Conservation (phyloP, 2,797 vertebrate genomes). For the Propithecus perrieri region DNA sequence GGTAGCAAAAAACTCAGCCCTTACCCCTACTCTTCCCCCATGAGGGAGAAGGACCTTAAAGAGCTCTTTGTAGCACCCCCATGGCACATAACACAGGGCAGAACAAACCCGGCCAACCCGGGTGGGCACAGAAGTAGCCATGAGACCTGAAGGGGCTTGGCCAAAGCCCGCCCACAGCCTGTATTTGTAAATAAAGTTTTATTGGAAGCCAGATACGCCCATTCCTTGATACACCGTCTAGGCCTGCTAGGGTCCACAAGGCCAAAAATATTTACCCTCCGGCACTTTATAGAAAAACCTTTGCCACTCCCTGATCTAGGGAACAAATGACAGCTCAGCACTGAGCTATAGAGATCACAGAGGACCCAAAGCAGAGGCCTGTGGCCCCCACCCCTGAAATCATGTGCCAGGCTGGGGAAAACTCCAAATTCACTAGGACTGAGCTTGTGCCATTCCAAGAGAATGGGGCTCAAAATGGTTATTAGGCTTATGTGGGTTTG, state of each 20-base stretch:
- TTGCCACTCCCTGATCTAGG: not conserved
- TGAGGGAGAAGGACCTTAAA: not conserved
- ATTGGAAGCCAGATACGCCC: not conserved
- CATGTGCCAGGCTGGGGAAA: not conserved
- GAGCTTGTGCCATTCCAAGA: not conserved
- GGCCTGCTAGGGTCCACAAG: not conserved
- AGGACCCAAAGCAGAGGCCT: not conserved
- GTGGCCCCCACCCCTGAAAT: not conserved
- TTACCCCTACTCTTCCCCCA: not conserved
- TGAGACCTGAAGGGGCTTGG: not conserved
- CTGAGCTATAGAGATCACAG: not conserved
- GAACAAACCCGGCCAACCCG: not conserved
- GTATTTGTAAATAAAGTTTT: not conserved
- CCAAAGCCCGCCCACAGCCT: not conserved
- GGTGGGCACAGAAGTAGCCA: not conserved
- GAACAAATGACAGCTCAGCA: not conserved
- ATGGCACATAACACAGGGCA: not conserved
- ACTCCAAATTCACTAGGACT: not conserved
- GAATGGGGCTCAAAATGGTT: not conserved
- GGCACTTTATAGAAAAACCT: not conserved
- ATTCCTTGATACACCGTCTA: not conserved
- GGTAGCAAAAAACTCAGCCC: not conserved
- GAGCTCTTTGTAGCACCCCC: not conserved
- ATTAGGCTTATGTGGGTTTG: not conserved
- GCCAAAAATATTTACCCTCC: not conserved